Percentiles rank a stretch among this genome's conserved stretches.
Conservation (phyloP, 2,888 invertebrate species). For the Adelognathus sp. region DNA sequence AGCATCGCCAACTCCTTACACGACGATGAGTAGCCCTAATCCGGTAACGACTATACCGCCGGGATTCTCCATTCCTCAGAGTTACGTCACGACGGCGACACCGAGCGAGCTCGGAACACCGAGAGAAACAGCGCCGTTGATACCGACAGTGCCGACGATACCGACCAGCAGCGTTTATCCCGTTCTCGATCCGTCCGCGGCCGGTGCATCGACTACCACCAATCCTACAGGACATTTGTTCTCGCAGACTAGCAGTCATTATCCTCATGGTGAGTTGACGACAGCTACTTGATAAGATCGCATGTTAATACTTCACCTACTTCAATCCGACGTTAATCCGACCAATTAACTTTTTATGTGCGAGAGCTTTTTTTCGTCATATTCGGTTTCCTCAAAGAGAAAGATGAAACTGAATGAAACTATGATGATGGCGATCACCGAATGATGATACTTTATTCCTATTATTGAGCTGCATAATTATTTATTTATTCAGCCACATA, state of each 20-base stretch:
- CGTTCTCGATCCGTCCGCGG: slow-evolving; percentile 82
- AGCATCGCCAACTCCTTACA: slow-evolving; percentile 52
- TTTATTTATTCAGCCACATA: no score
- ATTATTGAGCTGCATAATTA: no score
- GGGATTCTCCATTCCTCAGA: slow-evolving; percentile 71
- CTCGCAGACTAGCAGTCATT: slow-evolving; percentile 63
- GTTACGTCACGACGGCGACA: slow-evolving; percentile 62
- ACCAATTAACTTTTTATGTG: no score
- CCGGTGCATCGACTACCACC: slow-evolving; percentile 79
- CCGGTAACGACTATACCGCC: slow-evolving; percentile 67
- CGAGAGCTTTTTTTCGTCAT: no score
- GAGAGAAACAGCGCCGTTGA: slow-evolving; percentile 52
- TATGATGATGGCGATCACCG: no score
- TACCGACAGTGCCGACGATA: slow-evolving; percentile 60
- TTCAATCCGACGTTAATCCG: no score
- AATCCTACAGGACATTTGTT: slow-evolving; percentile 70
- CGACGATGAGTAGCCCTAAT: slow-evolving; percentile 28
- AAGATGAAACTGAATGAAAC: no score
- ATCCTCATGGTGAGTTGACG: slow-evolving; percentile 67
- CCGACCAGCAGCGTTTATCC: slow-evolving; percentile 64
- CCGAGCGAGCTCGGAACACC: slow-evolving; percentile 35
- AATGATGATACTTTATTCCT: no score
- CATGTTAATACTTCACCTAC: no score
- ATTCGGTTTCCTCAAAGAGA: no score
- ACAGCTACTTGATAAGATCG: no score